Evolutionary conservation across 1,140 invertebrate genomes (phyloP).

Genomic region (Uloborus diversus): DNA sequence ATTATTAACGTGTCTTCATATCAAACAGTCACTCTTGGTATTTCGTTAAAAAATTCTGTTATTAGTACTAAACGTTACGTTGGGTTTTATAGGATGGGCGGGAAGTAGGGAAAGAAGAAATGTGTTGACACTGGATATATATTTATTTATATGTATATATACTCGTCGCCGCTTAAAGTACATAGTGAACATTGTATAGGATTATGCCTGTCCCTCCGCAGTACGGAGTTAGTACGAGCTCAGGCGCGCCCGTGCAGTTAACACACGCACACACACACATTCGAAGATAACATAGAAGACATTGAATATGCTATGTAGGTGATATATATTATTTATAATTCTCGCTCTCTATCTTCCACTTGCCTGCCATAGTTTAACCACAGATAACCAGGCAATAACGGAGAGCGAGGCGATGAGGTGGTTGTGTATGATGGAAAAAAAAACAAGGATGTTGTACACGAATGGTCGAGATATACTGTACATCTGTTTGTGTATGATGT

Average conservation of each 20-base stretch:
- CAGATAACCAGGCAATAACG: conserved; percentile 47
- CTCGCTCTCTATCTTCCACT: conserved; percentile 25
- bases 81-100: background rate
- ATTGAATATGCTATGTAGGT: conserved; percentile 18
- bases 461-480: too few species aligned
- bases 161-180: conserved; percentile 25
- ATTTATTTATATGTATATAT: conserved; percentile 49
- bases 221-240: background rate
- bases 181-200: conserved; percentile 54
- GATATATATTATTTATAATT: conserved; percentile 46
- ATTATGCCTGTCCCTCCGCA: conserved; percentile 34
- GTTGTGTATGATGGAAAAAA: background rate
- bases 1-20: conserved; percentile 28
- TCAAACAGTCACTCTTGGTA: conserved; percentile 38
- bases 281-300: conserved; percentile 16
- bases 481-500: too few species aligned
- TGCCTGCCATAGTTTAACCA: conserved; percentile 55
- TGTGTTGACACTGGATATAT: conserved; percentile 37
- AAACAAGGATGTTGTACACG: background rate
- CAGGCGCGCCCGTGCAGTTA: conserved; percentile 35
- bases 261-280: conserved; percentile 18
- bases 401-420: conserved; percentile 47
- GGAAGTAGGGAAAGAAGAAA: conserved; percentile 25
- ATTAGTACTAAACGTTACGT: conserved; percentile 38
- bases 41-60: conserved; percentile 48